These are phyloP conservation scores for Brassicogethes aeneus DNA, from an alignment of 2,888 invertebrate genomes.

Conservation along the genomic window DNA sequence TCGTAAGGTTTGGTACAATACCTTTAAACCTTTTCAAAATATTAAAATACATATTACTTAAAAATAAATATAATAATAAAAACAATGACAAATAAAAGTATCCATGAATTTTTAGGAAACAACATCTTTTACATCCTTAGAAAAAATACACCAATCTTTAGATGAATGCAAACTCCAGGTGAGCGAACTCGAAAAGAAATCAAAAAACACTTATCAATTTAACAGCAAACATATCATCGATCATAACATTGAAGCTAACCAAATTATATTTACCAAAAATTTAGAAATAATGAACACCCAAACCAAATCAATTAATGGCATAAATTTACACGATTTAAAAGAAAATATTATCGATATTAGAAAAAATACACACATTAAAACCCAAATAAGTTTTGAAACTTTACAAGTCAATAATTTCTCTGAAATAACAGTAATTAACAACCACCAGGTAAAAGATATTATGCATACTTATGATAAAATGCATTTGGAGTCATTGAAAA, in stretches of 20 bases:
- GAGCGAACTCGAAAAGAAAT: neutral
- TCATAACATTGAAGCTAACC: conserved; percentile 23
- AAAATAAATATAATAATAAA: too few species aligned
- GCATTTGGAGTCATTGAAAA: conserved; percentile 22
- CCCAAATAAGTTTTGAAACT: conserved; percentile 19
- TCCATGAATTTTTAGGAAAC: neutral
- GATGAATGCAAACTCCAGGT: neutral
- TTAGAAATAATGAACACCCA: conserved; percentile 23
- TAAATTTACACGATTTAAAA: conserved; percentile 23
- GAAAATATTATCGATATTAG: conserved; percentile 25
- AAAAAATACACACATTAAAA: conserved; percentile 21
- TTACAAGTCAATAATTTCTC: conserved; percentile 25
- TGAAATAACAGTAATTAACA: conserved; percentile 27
- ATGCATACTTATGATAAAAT: conserved; percentile 22
- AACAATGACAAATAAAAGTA: too few species aligned
- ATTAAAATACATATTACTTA: too few species aligned
- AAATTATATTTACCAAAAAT: conserved; percentile 23
- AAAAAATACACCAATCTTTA: neutral
- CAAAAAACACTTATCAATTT: neutral
- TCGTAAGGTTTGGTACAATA: too few species aligned
- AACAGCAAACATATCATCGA: conserved; percentile 12
- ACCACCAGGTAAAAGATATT: conserved; percentile 21
- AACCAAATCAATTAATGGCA: conserved; percentile 25
- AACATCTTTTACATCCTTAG: neutral
- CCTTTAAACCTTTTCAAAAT: too few species aligned